Base-by-base conservation (phyloP, 2,888 invertebrate species). In the Ceratothoa steindachneri region DNA sequence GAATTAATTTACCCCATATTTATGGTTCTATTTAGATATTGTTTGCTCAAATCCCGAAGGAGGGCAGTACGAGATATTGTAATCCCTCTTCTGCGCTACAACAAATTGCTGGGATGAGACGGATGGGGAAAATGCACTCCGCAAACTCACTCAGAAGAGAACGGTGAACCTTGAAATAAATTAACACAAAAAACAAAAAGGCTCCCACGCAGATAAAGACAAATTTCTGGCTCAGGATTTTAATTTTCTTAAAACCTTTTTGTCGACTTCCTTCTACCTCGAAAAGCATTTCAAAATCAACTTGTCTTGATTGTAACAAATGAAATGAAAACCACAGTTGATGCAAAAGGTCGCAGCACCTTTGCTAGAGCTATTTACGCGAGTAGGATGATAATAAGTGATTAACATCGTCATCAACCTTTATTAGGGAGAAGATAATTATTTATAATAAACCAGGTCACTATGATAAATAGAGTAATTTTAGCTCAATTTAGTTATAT, bases 41-140 rank as follows among this genome's bases (percentile, higher is more conserved):
- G 60, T 60, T 60, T 60, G 55, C 55, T 55, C 55, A 55, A 55
- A 55, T 55, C 55, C 55, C 55, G 24, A 55, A 55, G 55, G 55
- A 22, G 7, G 5, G 19, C 5, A 7, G 19, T 19, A 55, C 55
- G 55, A 55, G 55, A 55, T 55, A 55, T 55, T 55, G 55, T 55
- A 55, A 55, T 55, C 55, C 55, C 55, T 55, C 55, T 55, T 55
- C 19, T 55, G 55, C 55, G 55, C 55, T 19, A 55, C 55, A 55
- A 55, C 24, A 22, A 55, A 55, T 55, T 55, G 55, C 55, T 12
- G 55, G 5, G 41, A 41, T 41, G 41, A 55, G 19, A 55, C 19
- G 19, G 55, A 55, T 19, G 24, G 19, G 24, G 19, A 55, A 55
- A 55, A 55, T 55, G 55, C 55, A 55, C 55, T 55, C 55, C 7